Evolutionary conservation across 2,888 invertebrate genomes (phyloP).

Genomic region (Eupithecia vulgata): DNA sequence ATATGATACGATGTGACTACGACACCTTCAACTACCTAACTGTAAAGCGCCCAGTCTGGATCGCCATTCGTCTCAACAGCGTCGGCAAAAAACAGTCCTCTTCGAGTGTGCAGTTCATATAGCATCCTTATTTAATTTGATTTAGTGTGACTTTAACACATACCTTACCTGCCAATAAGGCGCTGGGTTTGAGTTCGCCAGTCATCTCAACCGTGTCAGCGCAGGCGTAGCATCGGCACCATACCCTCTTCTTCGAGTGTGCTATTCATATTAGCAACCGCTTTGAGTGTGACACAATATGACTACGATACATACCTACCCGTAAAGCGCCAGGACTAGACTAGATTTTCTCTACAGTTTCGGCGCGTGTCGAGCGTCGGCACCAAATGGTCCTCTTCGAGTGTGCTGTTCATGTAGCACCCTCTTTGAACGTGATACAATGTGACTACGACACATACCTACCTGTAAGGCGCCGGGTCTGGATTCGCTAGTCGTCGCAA

Average conservation of each 20-base stretch:
- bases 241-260: slow-evolving; percentile 52
- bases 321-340: slow-evolving; percentile 79
- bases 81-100: slow-evolving; percentile 92
- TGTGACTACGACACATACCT: slow-evolving; percentile 67
- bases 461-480: slow-evolving; percentile 84
- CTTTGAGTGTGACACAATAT: slow-evolving; percentile 20
- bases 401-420: neutral
- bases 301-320: slow-evolving; percentile 81
- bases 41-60: slow-evolving; percentile 79
- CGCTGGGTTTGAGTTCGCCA: slow-evolving; percentile 81
- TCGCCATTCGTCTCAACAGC: too few species aligned
- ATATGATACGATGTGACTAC: slow-evolving; percentile 33
- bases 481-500: slow-evolving; percentile 84
- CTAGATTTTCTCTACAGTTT: slow-evolving; percentile 84
- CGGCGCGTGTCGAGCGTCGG: slow-evolving; percentile 87
- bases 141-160: slow-evolving; percentile 55
- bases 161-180: slow-evolving; percentile 86
- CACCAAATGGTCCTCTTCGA: slow-evolving; percentile 77
- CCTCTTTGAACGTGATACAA: slow-evolving; percentile 10
- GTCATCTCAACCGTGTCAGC: slow-evolving; percentile 85
- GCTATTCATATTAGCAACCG: neutral
- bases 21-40: slow-evolving; percentile 81
- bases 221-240: slow-evolving; percentile 88
- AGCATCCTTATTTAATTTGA: neutral
- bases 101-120: slow-evolving; percentile 93